Evolutionary conservation across 2,888 invertebrate genomes (phyloP).

Genomic region (Steinernema scapterisci): DNA sequence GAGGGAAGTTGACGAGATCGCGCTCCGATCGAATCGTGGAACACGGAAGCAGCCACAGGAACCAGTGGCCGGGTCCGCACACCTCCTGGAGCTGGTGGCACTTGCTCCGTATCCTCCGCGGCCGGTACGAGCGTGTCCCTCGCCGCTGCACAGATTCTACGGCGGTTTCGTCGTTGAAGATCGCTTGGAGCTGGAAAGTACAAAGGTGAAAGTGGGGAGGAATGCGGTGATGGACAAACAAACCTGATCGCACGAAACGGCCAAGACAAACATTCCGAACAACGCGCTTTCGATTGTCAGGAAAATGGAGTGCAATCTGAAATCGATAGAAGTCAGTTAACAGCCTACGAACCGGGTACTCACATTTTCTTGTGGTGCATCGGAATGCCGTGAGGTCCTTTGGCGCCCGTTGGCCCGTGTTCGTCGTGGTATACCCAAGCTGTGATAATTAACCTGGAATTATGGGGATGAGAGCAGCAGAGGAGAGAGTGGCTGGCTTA

Average conservation of each 20-base stretch:
- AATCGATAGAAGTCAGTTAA: slow-evolving; percentile 60
- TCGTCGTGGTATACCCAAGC: slow-evolving; percentile 63
- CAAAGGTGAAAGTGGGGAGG: neutral
- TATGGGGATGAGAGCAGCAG: neutral
- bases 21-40: slow-evolving; percentile 38
- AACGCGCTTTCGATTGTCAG: slow-evolving; percentile 80
- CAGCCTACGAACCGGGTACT: neutral
- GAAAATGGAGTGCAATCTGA: slow-evolving; percentile 82
- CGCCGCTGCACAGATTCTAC: slow-evolving; percentile 76
- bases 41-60: slow-evolving; percentile 46
- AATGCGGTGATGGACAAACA: neutral
- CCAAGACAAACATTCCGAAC: slow-evolving; percentile 85
- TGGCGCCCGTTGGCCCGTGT: slow-evolving; percentile 48
- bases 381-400: slow-evolving; percentile 54
- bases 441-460: slow-evolving; percentile 55
- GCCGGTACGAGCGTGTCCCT: slow-evolving; percentile 43
- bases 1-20: slow-evolving; percentile 38
- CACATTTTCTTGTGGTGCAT: slow-evolving; percentile 64
- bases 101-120: slow-evolving; percentile 72
- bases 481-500: slow-evolving; percentile 41
- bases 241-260: slow-evolving; percentile 80
- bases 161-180: slow-evolving; percentile 82
- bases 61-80: slow-evolving; percentile 42
- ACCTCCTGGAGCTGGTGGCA: slow-evolving; percentile 17
- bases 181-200: slow-evolving; percentile 77